Evolutionary conservation across 2,113 vertebrate species (phyloP).

Genomic region (Plecotus auritus): DNA sequence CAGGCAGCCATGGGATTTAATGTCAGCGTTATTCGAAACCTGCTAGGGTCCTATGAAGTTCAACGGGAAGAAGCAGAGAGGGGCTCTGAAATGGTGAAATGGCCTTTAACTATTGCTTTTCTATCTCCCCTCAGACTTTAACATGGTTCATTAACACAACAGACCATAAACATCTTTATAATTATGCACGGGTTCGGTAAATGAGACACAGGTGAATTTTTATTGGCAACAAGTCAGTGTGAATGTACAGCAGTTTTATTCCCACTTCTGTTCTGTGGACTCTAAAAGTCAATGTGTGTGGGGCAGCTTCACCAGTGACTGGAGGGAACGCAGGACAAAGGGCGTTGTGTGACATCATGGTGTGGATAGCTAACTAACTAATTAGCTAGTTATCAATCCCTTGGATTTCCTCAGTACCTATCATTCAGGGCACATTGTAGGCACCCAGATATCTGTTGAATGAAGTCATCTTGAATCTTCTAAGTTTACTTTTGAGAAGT

Average conservation of each 20-base stretch:
- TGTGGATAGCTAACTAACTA: neutral
- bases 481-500: neutral
- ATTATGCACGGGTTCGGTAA: neutral
- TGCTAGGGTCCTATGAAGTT: neutral
- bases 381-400: neutral
- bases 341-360: neutral
- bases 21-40: neutral
- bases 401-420: constrained; percentile 19
- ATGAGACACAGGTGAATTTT: neutral
- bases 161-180: neutral
- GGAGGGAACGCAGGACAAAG: neutral
- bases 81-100: neutral
- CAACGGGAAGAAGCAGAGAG: neutral
- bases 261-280: neutral
- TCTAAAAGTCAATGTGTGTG: neutral
- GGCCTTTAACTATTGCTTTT: neutral
- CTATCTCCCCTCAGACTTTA: neutral
- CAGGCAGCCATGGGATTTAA: neutral
- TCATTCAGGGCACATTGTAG: neutral
- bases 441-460: neutral
- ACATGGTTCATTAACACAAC: constrained; percentile 26
- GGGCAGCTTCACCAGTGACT: neutral
- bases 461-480: neutral
- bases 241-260: neutral
- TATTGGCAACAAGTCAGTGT: neutral